Evolutionary conservation across 2,113 vertebrate genomes (phyloP), one percentile per base, ranked within the genome.

Genomic region (Coryphaenoides rupestris): DNA sequence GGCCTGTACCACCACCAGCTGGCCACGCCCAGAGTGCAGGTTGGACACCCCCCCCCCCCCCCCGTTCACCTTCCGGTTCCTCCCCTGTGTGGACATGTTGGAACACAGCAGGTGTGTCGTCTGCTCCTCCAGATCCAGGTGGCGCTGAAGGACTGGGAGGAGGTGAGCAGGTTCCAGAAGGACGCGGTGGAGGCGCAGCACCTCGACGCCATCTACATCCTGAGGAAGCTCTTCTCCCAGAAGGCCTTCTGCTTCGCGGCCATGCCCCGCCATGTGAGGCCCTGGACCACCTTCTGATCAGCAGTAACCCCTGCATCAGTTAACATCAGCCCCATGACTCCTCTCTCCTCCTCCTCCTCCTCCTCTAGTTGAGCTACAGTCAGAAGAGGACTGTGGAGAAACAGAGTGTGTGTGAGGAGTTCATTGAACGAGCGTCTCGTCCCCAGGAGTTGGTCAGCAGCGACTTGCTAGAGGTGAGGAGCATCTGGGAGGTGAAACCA

Each of bases 201-300:
- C 81, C 87, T 92, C 0, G 96, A 98, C 3, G 91, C 85, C 15
- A 82, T 89, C 0, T 98, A 93, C 69, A 65, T 99, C 71, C 84
- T 97, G 0, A 87, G 72, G 46, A 88, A 86, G 19, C 86, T 99
- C 47, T 72, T 92, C 14, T 66, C 68, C n/a, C 87, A 85, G 50
- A 95, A 90, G 87, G 95, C 95, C 0, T 94, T 99, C 79, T 78
- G 87, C 60, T 98, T 95, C 55, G 92, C 93, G 1, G 96, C 94
- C 26, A 95, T 94, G 95, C 95, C 95, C 17, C 87, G 78, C 55
- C 70, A 72, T 28, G 97, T 99, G 77, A 91, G 12, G 28, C 22
- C 26, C 15, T 26, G 17, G 10, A n/a, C n/a, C n/a, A n/a, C n/a
- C n/a, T n/a, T 55, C 21, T 21, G 7, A 2, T 53, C n/a, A 6